Percentiles rank a stretch among this genome's conserved stretches.
Conservation (phyloP, 2,113 vertebrate species). For the Drymodes brunneopygia region DNA sequence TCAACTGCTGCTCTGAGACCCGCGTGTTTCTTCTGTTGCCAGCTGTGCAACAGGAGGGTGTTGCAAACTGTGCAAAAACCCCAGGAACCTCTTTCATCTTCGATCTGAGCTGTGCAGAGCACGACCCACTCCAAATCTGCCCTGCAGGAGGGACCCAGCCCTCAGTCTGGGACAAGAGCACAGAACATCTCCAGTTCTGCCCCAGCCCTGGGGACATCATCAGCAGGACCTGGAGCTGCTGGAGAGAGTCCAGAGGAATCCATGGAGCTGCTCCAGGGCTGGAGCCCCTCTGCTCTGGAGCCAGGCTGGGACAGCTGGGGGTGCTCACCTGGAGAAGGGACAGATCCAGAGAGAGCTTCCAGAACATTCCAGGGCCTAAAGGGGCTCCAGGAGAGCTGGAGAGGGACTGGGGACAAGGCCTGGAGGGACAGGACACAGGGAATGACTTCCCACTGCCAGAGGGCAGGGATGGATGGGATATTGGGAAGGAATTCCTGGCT, state of each 20-base stretch:
- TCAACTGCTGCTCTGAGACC: too few relatives aligned
- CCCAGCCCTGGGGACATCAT: not conserved
- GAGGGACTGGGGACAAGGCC: not conserved
- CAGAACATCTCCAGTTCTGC: not conserved
- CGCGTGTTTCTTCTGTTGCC: too few relatives aligned
- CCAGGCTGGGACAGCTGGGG: not conserved
- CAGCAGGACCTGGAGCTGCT: not conserved
- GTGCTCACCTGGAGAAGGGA: rapidly evolving
- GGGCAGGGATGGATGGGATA: not conserved
- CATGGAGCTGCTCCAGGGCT: not conserved
- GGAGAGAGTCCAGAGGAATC: rapidly evolving
- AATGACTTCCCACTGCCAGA: not conserved
- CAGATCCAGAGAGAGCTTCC: not conserved
- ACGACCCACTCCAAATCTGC: rapidly evolving
- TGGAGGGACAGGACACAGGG: not conserved
- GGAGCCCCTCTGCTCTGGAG: not conserved
- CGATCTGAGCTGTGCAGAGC: not conserved
- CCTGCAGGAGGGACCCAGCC: not conserved
- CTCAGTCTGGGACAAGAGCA: not conserved
- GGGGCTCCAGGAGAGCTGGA: not conserved
- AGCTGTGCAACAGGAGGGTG: not conserved
- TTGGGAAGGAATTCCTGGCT: not conserved
- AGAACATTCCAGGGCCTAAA: not conserved
- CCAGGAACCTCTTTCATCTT: not conserved
- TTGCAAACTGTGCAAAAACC: not conserved